Percentiles rank a stretch among this genome's conserved stretches.
Conservation (phyloP, 2,888 invertebrate species). For the Euphydryas editha region DNA sequence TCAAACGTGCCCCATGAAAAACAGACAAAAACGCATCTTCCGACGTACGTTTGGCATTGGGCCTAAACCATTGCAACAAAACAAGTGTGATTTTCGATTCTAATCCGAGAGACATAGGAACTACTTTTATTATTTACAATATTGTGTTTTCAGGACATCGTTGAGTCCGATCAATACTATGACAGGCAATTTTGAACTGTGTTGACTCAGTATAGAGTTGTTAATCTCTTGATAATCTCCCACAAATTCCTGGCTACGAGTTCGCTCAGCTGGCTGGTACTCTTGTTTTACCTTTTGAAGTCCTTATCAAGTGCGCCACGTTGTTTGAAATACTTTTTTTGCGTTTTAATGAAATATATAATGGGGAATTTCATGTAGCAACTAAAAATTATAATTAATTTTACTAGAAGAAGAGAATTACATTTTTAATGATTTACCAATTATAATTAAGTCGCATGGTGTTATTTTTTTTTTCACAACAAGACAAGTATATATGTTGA, state of each 20-base stretch:
- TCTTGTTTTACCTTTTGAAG: slow-evolving; percentile 22
- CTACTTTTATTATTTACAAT: slow-evolving; percentile 13
- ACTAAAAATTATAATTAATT: no score
- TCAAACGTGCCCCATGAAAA: slow-evolving; percentile 57
- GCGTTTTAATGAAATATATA: not conserved
- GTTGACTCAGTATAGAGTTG: not conserved
- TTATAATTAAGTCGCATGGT: no score
- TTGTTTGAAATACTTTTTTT: slow-evolving; percentile 4
- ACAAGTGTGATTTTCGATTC: slow-evolving; percentile 22
- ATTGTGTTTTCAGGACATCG: slow-evolving; percentile 15
- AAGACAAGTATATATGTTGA: no score
- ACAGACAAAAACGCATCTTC: slow-evolving; percentile 64
- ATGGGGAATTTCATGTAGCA: no score
- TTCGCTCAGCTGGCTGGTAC: slow-evolving; percentile 14
- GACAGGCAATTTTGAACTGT: slow-evolving; percentile 6
- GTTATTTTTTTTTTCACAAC: no score
- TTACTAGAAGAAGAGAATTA: no score
- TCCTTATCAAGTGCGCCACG: slow-evolving; percentile 24
- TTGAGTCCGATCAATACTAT: not conserved
- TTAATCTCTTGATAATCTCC: not conserved
- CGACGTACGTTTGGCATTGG: slow-evolving; percentile 60
- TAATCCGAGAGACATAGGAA: slow-evolving; percentile 22
- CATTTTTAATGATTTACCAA: no score
- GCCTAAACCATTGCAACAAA: slow-evolving; percentile 37
- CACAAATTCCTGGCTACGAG: slow-evolving; percentile 14